Evolutionary conservation across 1,140 invertebrate genomes (phyloP).

Genomic region (Leptinotarsa defecta): DNA sequence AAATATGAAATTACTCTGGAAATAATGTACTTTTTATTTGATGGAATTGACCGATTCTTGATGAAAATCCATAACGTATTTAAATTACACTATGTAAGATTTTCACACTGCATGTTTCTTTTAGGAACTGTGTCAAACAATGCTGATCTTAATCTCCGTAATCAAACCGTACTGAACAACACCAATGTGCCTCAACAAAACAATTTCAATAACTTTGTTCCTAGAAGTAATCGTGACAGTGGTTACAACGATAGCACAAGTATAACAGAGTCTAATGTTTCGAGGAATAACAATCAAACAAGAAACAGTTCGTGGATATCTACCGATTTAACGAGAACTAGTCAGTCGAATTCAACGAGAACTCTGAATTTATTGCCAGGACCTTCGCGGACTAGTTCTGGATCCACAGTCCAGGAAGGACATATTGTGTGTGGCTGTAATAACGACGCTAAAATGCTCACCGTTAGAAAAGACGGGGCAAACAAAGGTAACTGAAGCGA

Average conservation of each 20-base stretch:
- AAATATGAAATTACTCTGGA: no score
- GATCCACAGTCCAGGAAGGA: slow-evolving; percentile 44
- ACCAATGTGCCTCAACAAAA: neutral
- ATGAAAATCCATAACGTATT: no score
- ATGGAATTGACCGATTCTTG: no score
- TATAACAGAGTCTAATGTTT: neutral
- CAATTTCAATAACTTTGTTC: slow-evolving; percentile 1
- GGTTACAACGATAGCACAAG: neutral
- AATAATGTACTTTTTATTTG: no score
- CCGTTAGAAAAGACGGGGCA: slow-evolving; percentile 76
- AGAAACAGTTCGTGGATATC: slow-evolving; percentile 10
- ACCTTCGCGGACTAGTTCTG: slow-evolving; percentile 2
- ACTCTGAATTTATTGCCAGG: slow-evolving; percentile 15
- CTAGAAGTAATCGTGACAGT: slow-evolving; percentile 8
- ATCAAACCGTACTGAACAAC: neutral
- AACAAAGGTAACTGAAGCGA: slow-evolving; percentile 67
- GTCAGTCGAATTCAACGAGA: neutral
- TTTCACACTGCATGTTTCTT: neutral
- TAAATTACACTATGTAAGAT: no score
- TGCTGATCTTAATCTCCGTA: neutral
- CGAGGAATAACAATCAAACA: neutral
- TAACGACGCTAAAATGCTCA: slow-evolving; percentile 64
- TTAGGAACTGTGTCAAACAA: neutral
- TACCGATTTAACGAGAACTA: slow-evolving; percentile 13
- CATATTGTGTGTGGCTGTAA: slow-evolving; percentile 66